Percentiles rank a stretch among this genome's conserved stretches.
Evolutionary conservation across 2,797 vertebrate species (phyloP).

Genomic region (Lepilemur septentrionalis): DNA sequence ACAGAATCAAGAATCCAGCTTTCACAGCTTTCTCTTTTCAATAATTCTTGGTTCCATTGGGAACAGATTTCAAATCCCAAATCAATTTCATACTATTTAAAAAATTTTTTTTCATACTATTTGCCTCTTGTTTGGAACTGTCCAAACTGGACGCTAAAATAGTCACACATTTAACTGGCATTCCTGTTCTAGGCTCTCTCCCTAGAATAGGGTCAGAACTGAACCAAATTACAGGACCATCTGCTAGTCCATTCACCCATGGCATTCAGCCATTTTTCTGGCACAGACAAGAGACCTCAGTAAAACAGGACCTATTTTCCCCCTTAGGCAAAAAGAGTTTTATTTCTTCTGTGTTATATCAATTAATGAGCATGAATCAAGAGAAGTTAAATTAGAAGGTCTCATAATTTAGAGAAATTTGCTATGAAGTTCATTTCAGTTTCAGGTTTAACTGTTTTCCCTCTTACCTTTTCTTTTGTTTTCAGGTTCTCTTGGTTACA

Average conservation of each 20-base stretch:
- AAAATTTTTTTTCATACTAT: not conserved
- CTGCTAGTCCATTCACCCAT: constrained; percentile 41
- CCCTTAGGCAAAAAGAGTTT: not conserved
- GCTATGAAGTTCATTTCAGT: constrained; percentile 41
- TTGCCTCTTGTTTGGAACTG: constrained; percentile 38
- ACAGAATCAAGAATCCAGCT: constrained; percentile 39
- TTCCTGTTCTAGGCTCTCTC: constrained; percentile 20
- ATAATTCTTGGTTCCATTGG: not conserved
- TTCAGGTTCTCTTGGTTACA: constrained; percentile 69
- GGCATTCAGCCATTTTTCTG: constrained; percentile 53
- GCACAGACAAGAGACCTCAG: constrained; percentile 20
- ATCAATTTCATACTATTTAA: constrained; percentile 10
- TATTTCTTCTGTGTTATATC: constrained; percentile 42
- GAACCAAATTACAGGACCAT: constrained; percentile 52
- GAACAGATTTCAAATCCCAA: constrained; percentile 21
- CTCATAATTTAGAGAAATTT: constrained; percentile 35
- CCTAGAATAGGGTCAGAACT: constrained; percentile 33
- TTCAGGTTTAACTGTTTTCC: constrained; percentile 53
- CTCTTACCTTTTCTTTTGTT: constrained; percentile 66
- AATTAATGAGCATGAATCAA: constrained; percentile 41
- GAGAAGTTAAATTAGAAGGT: constrained; percentile 32
- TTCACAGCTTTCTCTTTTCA: not conserved
- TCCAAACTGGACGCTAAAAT: constrained; percentile 23
- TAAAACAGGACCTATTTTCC: constrained; percentile 40
- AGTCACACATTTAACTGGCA: constrained; percentile 2